These are phyloP conservation scores for Gryllus bimaculatus DNA, from an alignment of 1,140 invertebrate genomes.

Conservation along the genomic window DNA sequence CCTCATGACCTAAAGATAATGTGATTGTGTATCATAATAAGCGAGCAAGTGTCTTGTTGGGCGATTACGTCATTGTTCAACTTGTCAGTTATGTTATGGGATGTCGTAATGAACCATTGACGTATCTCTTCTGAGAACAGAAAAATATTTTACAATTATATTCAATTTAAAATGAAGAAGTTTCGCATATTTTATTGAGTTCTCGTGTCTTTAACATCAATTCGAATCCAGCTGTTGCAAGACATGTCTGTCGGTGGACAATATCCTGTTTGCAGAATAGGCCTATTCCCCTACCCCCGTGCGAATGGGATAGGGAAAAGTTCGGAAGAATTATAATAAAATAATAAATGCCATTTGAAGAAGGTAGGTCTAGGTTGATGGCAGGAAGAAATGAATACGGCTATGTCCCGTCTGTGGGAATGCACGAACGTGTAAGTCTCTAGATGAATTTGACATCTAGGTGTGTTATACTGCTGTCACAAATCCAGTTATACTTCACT, in stretches of 20 bases:
- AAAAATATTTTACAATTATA: too few species aligned
- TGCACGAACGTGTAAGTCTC: slow-evolving; percentile 32
- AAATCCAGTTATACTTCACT: background rate
- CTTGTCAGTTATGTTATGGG: background rate
- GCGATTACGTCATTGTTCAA: background rate
- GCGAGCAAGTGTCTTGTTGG: background rate
- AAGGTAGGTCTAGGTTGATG: slow-evolving; percentile 8
- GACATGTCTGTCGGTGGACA: background rate
- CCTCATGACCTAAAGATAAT: background rate
- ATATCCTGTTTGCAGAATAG: slow-evolving; percentile 6
- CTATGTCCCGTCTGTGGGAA: slow-evolving; percentile 28
- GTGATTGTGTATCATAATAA: background rate
- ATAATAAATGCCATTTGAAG: slow-evolving; percentile 13
- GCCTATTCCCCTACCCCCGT: background rate
- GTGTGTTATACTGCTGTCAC: background rate
- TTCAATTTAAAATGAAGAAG: too few species aligned
- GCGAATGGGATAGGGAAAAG: slow-evolving; percentile 7
- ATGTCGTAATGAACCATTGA: background rate
- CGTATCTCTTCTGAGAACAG: too few species aligned
- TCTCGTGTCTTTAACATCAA: background rate
- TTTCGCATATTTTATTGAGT: background rate
- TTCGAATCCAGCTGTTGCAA: background rate
- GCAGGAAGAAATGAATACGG: slow-evolving; percentile 26
- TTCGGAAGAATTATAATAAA: background rate
- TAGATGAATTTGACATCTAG: slow-evolving; percentile 9